Evolutionary conservation across 2,888 invertebrate genomes (phyloP), one percentile per base, ranked within the genome.

Genomic region (Myathropa florea): DNA sequence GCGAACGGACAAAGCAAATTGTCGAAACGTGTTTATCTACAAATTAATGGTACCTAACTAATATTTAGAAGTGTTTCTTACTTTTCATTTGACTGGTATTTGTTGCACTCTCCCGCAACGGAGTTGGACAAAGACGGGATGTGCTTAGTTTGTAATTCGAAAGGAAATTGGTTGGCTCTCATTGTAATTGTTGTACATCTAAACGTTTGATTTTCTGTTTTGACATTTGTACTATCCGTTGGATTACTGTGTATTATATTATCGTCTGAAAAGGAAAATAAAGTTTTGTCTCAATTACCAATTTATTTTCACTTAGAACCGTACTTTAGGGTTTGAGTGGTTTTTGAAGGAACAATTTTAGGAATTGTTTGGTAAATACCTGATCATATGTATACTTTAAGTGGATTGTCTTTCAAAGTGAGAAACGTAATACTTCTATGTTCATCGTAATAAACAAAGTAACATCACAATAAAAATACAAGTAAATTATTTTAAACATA

Each of bases 1-100:
- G n/a, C n/a, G n/a, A n/a, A n/a, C n/a, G n/a, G n/a, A n/a, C n/a
- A n/a, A n/a, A n/a, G n/a, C 28, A 30, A 39, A 71, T 21, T 14
- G 24, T 33, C 59, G 6, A 72, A 80, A 67, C 61, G 46, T 77
- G 76, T 77, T 77, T 73, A 73, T 63, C 82, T 85, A 70, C 85
- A 82, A 81, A 82, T 77, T 68, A 85, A 82, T 70, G 82, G 85
- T 85, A 85, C 85, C 81, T 82, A 82, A 85, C 81, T 82, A 82
- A 85, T 78, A 77, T 82, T 81, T 55, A 70, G 61, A 61, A 3
- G 3, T 68, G 12, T 21, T 21, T 72, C 3, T 72, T 23, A 24
- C 4, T 61, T 73, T 55, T 12, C 30, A 67, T 67, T 60, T 6
- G 33, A 63, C 39, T 9, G 28, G 18, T 39, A 57, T 61, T 36